phyloP scores from a whole-genome alignment of 2,888 invertebrate genomes.

The Andricus curvator region DNA sequence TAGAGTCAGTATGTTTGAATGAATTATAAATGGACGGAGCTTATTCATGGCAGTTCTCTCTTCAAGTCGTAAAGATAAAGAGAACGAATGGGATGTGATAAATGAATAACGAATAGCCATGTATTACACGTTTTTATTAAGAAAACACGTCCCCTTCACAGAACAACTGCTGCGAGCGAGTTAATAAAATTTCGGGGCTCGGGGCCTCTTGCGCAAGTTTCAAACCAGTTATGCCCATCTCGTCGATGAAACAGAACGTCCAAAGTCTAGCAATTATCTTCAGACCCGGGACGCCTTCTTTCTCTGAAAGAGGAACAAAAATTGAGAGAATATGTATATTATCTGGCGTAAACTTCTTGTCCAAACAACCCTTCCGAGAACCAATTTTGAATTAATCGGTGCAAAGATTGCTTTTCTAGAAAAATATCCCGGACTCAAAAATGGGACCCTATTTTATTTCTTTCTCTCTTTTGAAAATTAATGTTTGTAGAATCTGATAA shows the following conservation, averaged over 20 bases:
- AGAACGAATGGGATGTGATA: constrained; percentile 12
- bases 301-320: constrained; percentile 13
- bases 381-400: constrained; percentile 34
- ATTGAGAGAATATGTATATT: constrained; percentile 36
- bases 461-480: neutral
- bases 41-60: constrained; percentile 9
- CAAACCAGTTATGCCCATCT: constrained; percentile 37
- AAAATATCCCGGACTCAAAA: constrained; percentile 1
- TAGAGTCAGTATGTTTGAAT: neutral
- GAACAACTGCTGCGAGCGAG: constrained; percentile 32
- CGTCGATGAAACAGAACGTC: constrained; percentile 35
- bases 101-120: constrained; percentile 34
- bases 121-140: constrained; percentile 29
- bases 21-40: neutral
- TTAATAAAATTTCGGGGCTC: constrained; percentile 36
- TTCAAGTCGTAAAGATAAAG: constrained; percentile 29
- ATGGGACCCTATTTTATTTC: neutral
- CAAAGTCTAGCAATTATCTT: constrained; percentile 37
- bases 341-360: neutral
- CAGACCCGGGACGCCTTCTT: constrained; percentile 37
- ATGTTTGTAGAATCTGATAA: neutral
- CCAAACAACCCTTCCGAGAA: constrained; percentile 15
- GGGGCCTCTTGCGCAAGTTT: constrained; percentile 35
- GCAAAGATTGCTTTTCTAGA: constrained; percentile 22
- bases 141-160: constrained; percentile 26